Conservation (phyloP, 2,797 vertebrate genomes). For the Coregonus ussuriensis region DNA sequence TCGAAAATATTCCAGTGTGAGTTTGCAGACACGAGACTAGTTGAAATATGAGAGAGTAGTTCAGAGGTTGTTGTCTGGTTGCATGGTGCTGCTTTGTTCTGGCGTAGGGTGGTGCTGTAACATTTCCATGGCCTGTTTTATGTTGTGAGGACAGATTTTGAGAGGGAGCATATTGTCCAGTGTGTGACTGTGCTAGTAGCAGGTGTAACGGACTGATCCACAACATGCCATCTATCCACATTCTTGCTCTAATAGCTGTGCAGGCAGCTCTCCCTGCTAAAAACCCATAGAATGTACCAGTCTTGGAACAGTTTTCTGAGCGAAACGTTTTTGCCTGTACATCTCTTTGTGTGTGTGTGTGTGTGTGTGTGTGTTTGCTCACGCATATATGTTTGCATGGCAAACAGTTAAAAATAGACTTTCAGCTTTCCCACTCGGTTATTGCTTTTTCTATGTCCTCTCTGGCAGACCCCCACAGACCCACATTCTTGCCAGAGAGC, state of each 20-base stretch:
- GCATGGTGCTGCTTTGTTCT: not conserved
- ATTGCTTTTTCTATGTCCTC: slow-evolving; percentile 52
- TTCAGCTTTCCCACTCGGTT: slow-evolving; percentile 47
- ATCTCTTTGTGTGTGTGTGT: not conserved
- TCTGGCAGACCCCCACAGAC: slow-evolving; percentile 59
- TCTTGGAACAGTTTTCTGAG: slow-evolving; percentile 23
- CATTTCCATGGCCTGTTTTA: not conserved
- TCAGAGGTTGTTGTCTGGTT: not conserved
- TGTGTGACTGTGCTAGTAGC: slow-evolving; percentile 30
- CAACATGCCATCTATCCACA: slow-evolving; percentile 34
- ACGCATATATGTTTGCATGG: slow-evolving; percentile 27
- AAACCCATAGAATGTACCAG: slow-evolving; percentile 14
- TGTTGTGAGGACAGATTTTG: not conserved
- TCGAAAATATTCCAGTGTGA: not conserved
- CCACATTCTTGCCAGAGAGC: slow-evolving; percentile 62
- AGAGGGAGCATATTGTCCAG: slow-evolving; percentile 11
- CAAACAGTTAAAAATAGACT: slow-evolving; percentile 60
- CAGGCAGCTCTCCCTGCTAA: slow-evolving; percentile 15
- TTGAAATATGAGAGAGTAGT: not conserved
- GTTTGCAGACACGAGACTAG: not conserved
- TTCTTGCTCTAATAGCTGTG: slow-evolving; percentile 21
- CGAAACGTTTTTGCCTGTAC: not conserved
- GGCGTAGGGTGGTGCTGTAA: not conserved
- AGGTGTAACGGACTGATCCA: slow-evolving; percentile 40
- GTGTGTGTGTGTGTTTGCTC: slow-evolving; percentile 4